Evolutionary conservation across 2,888 invertebrate genomes (phyloP).

Genomic region (Tinea semifulvella): DNA sequence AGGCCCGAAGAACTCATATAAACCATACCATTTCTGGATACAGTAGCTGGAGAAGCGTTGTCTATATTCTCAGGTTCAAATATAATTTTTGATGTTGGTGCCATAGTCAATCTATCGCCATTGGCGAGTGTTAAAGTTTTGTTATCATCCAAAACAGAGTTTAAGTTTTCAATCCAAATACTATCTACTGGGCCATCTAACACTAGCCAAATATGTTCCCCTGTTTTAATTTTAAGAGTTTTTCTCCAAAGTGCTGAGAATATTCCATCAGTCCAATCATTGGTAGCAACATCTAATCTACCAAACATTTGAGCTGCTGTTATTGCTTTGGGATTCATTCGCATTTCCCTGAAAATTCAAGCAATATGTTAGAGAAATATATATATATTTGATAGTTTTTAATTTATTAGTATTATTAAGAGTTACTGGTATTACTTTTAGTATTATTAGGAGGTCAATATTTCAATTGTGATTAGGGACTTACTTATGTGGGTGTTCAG

Average conservation of each 20-base stretch:
- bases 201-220: slow-evolving; percentile 93
- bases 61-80: slow-evolving; percentile 98
- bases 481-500: slow-evolving; percentile 84
- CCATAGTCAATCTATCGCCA: slow-evolving; percentile 94
- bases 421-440: background rate
- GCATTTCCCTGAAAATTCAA: slow-evolving; percentile 78
- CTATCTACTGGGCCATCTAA: slow-evolving; percentile 97
- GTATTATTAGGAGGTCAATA: background rate
- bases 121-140: slow-evolving; percentile 95
- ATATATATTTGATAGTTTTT: background rate
- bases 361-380: background rate
- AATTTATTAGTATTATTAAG: background rate
- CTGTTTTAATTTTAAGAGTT: slow-evolving; percentile 87
- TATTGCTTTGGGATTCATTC: slow-evolving; percentile 98
- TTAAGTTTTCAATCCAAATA: slow-evolving; percentile 98
- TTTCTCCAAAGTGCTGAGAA: slow-evolving; percentile 97
- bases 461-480: slow-evolving; percentile 21
- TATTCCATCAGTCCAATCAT: slow-evolving; percentile 98
- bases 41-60: slow-evolving; percentile 97
- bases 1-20: slow-evolving; percentile 98
- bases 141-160: slow-evolving; percentile 96
- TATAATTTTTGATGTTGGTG: slow-evolving; percentile 92
- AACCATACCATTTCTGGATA: slow-evolving; percentile 92
- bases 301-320: slow-evolving; percentile 99
- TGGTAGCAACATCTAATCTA: slow-evolving; percentile 93